These are phyloP conservation scores for Diaphora mendica DNA, from an alignment of 2,888 invertebrate genomes.

Conservation along the genomic window DNA sequence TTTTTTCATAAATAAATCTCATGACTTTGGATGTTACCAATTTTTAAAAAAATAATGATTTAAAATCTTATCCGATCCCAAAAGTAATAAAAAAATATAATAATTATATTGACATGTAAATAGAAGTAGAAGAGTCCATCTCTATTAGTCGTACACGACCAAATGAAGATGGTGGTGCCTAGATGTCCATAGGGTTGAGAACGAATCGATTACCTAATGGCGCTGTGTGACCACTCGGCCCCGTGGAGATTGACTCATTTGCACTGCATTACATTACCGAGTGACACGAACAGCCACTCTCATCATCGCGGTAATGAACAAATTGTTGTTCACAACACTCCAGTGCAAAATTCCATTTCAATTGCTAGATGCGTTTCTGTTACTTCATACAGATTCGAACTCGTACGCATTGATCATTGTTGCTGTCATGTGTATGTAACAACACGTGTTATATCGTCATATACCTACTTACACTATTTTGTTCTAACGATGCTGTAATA, in stretches of 20 bases:
- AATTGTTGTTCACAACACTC: slow-evolving; percentile 66
- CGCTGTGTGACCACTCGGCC: slow-evolving; percentile 73
- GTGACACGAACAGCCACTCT: slow-evolving; percentile 84
- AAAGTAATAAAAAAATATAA: no score
- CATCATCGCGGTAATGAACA: slow-evolving; percentile 81
- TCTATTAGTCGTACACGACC: slow-evolving; percentile 40
- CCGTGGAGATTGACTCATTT: slow-evolving; percentile 86
- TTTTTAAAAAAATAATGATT: no score
- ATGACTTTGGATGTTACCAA: no score
- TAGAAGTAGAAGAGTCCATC: not conserved
- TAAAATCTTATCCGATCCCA: no score
- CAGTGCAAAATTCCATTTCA: slow-evolving; percentile 51
- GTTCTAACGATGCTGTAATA: not conserved
- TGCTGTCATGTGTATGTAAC: not conserved
- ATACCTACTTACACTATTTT: not conserved
- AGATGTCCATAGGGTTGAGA: slow-evolving; percentile 63
- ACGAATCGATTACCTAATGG: slow-evolving; percentile 85
- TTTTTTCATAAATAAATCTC: no score
- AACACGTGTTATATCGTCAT: not conserved
- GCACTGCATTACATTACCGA: slow-evolving; percentile 86
- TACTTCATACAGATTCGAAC: slow-evolving; percentile 36
- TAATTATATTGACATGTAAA: not conserved
- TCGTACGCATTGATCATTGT: not conserved
- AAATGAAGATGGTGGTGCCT: slow-evolving; percentile 60
- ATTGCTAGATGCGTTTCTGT: slow-evolving; percentile 47